Evolutionary conservation across 92 coral and sea anemone genomes (phyloP).

Genomic region (Pocillopora meandrina): DNA sequence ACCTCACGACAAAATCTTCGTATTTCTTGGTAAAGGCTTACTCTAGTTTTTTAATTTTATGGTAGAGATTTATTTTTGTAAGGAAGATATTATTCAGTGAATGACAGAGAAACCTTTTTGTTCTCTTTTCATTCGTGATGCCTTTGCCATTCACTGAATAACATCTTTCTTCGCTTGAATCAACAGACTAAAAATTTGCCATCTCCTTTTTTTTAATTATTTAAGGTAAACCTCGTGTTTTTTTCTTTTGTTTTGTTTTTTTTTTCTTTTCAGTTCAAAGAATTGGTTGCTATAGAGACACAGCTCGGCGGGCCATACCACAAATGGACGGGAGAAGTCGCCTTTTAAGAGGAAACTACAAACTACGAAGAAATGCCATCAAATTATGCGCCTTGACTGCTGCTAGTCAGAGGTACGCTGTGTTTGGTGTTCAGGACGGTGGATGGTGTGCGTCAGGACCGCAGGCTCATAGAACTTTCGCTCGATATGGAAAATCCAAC

Average conservation of each 20-base stretch:
- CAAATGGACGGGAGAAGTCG: slow-evolving; percentile 22
- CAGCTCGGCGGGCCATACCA: slow-evolving; percentile 51
- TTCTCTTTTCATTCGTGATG: no score
- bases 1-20: no score
- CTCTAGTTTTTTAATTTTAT: no score
- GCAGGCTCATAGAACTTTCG: slow-evolving; percentile 20
- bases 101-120: no score
- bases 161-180: no score
- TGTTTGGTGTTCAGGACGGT: slow-evolving; percentile 26
- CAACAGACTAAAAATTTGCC: no score
- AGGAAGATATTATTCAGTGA: no score
- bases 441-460: slow-evolving; percentile 45
- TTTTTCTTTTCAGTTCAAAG: neutral
- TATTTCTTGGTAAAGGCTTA: no score
- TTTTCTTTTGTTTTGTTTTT: neutral
- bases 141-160: no score
- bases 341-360: slow-evolving; percentile 31
- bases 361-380: slow-evolving; percentile 1
- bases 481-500: slow-evolving; percentile 34
- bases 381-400: slow-evolving; percentile 18
- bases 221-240: neutral
- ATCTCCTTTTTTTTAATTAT: no score
- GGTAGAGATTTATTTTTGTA: no score
- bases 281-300: slow-evolving; percentile 58
- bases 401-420: neutral